Conservation (phyloP, 2,113 vertebrate genomes). For the Pelobates fuscus region DNA sequence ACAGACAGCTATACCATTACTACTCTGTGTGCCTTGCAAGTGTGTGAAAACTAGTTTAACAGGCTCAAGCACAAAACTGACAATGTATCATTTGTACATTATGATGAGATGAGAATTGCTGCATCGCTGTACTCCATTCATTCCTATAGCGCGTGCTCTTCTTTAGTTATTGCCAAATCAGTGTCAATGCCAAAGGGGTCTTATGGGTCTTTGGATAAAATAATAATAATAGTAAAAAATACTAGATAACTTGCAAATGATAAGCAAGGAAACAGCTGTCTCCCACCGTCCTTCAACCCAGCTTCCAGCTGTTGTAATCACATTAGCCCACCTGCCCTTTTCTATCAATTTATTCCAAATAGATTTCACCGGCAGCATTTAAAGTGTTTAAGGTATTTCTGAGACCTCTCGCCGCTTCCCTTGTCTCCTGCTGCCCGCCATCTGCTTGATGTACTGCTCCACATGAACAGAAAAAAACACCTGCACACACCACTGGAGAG, state of each 20-base stretch:
- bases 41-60: too few relatives aligned
- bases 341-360: constrained; percentile 30
- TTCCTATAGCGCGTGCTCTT: background rate
- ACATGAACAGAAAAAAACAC: constrained; percentile 46
- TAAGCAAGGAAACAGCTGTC: constrained; percentile 21
- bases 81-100: constrained; percentile 30
- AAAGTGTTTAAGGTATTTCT: constrained; percentile 47
- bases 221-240: background rate
- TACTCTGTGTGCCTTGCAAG: too few relatives aligned
- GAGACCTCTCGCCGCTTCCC: constrained; percentile 36
- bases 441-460: constrained; percentile 52
- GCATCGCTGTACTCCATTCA: background rate
- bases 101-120: constrained; percentile 6
- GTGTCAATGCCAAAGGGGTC: constrained; percentile 11
- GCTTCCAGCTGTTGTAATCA: constrained; percentile 42
- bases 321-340: constrained; percentile 48
- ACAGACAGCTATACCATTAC: too few relatives aligned
- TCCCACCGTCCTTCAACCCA: constrained; percentile 1
- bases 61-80: background rate
- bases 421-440: constrained; percentile 51
- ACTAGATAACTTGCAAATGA: constrained; percentile 9
- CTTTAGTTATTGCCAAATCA: constrained; percentile 5
- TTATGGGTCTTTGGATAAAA: background rate
- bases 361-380: constrained; percentile 39
- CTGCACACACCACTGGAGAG: constrained; percentile 35